phyloP scores from a whole-genome alignment of 1,140 invertebrate species.

The Ceratitis capitata region DNA sequence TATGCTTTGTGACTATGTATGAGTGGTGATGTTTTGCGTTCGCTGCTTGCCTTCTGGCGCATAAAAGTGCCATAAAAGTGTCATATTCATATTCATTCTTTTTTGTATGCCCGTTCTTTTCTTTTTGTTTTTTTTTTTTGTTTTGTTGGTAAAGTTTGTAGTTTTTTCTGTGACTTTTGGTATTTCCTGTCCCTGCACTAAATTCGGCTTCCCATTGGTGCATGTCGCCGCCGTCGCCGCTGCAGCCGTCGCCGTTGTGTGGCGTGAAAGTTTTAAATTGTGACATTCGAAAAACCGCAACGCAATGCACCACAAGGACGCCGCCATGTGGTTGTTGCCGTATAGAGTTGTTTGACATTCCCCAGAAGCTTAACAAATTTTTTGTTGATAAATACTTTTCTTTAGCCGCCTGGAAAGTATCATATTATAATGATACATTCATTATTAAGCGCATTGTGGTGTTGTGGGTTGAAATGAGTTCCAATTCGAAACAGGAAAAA shows the following conservation, averaged over 20 bases:
- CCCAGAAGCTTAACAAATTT: background rate
- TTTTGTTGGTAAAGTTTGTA: background rate
- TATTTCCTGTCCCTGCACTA: background rate
- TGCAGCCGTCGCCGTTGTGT: background rate
- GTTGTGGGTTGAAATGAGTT: no score
- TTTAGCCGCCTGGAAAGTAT: no score
- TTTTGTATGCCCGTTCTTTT: background rate
- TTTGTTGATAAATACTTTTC: no score
- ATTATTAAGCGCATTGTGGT: no score
- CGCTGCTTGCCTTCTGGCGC: background rate
- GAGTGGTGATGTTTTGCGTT: background rate
- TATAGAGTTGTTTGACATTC: background rate
- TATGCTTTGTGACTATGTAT: background rate
- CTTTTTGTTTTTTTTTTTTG: no score
- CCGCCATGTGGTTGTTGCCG: background rate
- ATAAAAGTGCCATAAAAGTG: conserved; percentile 15
- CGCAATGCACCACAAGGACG: background rate
- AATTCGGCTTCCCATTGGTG: background rate
- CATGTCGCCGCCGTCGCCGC: no score
- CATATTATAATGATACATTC: no score
- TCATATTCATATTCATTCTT: conserved; percentile 6
- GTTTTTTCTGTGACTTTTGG: background rate
- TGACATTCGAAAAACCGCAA: background rate
- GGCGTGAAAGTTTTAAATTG: background rate
- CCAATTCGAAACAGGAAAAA: no score